A percentile compares a stretch with the other conserved stretches of the same genome.
phyloP scores from a whole-genome alignment of 1,140 invertebrate genomes.

The Drosophila mayri region DNA sequence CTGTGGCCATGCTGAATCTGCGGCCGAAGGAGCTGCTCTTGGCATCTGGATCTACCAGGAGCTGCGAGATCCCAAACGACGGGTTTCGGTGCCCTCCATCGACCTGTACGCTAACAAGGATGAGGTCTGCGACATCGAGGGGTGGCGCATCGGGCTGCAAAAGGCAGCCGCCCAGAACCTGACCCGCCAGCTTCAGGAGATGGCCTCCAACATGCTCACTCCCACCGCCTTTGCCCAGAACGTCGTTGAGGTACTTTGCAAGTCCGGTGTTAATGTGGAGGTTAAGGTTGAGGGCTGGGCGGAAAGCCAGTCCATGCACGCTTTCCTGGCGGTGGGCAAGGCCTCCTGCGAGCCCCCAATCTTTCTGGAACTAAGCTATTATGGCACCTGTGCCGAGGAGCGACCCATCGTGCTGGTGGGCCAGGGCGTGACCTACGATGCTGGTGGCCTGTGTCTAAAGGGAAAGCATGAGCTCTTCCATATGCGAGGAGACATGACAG shows the following conservation, averaged over 20 bases:
- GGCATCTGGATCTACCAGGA: constrained; percentile 85
- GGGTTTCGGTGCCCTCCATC: constrained; percentile 66
- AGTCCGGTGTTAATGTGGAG: constrained; percentile 88
- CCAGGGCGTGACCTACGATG: constrained; percentile 96
- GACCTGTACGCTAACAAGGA: constrained; percentile 84
- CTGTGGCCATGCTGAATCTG: constrained; percentile 90
- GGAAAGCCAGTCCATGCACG: constrained; percentile 90
- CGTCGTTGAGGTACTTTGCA: constrained; percentile 85
- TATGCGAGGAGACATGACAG: constrained; percentile 97
- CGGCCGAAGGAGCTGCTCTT: constrained; percentile 91
- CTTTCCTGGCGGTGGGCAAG: constrained; percentile 91
- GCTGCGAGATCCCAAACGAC: constrained; percentile 61
- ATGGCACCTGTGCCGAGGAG: constrained; percentile 75
- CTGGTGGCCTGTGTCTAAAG: constrained; percentile 90
- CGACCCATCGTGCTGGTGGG: constrained; percentile 89
- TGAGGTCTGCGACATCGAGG: constrained; percentile 85
- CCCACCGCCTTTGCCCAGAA: constrained; percentile 93
- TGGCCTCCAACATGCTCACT: constrained; percentile 94
- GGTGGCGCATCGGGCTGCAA: constrained; percentile 90
- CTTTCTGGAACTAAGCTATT: constrained; percentile 91
- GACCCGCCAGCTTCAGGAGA: constrained; percentile 91
- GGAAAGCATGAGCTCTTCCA: constrained; percentile 85
- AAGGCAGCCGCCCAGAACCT: constrained; percentile 94
- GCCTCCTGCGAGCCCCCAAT: constrained; percentile 91
- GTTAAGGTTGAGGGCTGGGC: constrained; percentile 89